Base-by-base conservation (phyloP, 2,113 vertebrate genomes). In the Oplegnathus fasciatus region DNA sequence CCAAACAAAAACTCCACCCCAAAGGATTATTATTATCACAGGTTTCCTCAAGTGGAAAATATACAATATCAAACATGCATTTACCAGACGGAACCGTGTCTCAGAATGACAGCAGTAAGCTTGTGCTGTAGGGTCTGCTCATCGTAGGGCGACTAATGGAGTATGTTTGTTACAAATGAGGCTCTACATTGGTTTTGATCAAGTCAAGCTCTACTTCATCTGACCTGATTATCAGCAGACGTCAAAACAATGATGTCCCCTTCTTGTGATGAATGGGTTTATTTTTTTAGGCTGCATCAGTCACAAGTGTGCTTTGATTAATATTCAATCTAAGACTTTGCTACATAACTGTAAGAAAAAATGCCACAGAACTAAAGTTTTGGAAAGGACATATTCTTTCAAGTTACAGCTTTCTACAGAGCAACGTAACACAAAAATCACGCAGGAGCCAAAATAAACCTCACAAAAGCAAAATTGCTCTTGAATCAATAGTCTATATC, bases 161-260 rank as follows among this genome's bases (percentile, higher is more conserved):
- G 60, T 44, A 58, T 26, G 65, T 30, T 55, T 65, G 79, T 80
- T 76, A 72, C 26, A 90, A 82, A 90, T 76, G 74, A 88, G 75
- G 22, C 60, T 64, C 54, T 46, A n/a, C 32, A 88, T 71, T 82
- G 69, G 78, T 85, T 89, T 84, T 83, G 87, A 83, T 90, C 37
- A 71, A 78, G 85, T 90, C 85, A 83, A 89, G 86, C 86, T 89
- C 85, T 88, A 79, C 78, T 90, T 89, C 76, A 83, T 74, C 70
- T 88, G 84, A 87, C 90, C 90, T 65, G 62, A 89, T 90, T 86
- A 91, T 65, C 55, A 77, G 85, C 40, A 74, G 77, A 75, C 24
- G 37, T 88, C 84, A 76, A 78, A 82, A 65, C 55, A 77, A 78
- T 74, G 32, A 80, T 65, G 15, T 72, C 55, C 57, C 17, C 9